Evolutionary conservation across 2,888 invertebrate genomes (phyloP), one percentile per base, ranked within the genome.

Genomic region (Fragum fragum): DNA sequence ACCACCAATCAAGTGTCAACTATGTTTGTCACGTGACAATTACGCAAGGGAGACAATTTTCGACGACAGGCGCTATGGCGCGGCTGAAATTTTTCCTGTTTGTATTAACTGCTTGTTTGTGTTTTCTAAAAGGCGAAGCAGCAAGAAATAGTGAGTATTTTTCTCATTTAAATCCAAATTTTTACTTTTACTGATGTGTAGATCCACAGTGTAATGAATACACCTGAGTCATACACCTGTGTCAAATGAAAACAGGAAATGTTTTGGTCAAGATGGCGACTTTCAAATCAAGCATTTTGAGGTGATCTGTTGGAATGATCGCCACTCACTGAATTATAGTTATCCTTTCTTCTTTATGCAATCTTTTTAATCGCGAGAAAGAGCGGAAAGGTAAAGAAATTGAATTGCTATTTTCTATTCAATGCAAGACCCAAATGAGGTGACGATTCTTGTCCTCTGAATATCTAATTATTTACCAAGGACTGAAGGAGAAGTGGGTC

Each of bases 141-240:
- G 80, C 77, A 36, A 72, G 84, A 73, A 78, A 78, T 29, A 77
- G 84, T 84, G 78, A 84, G 81, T 84, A 39, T 52, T 11, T 69
- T 73, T 66, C 57, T 6, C 32, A 9, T 36, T 36, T 36, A 36
- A 36, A 36, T 6, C 32, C 9, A 36, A 36, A 36, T 9, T 6
- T 36, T 36, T 36, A 36, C 9, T n/a, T n/a, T n/a, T n/a, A n/a
- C n/a, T n/a, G n/a, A n/a, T n/a, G n/a, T n/a, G n/a, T n/a, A n/a
- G n/a, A n/a, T n/a, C n/a, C n/a, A n/a, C n/a, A n/a, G n/a, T n/a
- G n/a, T n/a, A 36, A 36, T 36, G 32, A 32, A 59, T 55, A 57
- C 32, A 84, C 80, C 80, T 84, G 77, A 32, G 61, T 76, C 47
- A 53, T 63, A 76, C 77, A 74, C 77, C 66, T 52, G 36, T n/a